Conservation (phyloP, 92 coral and sea anemone species). For the Actinostola sp. region DNA sequence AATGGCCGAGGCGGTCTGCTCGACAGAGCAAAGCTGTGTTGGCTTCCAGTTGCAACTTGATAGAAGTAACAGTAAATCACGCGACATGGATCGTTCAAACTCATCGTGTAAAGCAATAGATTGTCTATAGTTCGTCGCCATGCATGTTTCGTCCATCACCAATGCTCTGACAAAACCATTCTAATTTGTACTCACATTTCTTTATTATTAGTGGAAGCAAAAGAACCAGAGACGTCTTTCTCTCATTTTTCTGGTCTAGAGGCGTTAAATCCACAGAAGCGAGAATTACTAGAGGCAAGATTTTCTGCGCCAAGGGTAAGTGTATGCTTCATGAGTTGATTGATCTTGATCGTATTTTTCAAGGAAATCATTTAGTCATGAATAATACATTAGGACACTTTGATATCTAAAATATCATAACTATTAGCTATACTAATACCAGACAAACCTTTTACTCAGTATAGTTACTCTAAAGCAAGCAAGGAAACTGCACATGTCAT, state of each 20-base stretch:
- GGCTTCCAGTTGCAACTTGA: conserved; percentile 80
- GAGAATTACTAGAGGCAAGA: conserved; percentile 90
- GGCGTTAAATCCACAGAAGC: conserved; percentile 90
- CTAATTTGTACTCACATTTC: not conserved
- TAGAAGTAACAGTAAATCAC: conserved; percentile 65
- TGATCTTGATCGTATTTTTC: not conserved
- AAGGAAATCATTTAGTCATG: not conserved
- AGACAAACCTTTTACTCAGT: no score
- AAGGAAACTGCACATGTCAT: no score
- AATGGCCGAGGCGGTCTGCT: conserved; percentile 76
- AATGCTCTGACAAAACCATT: no score
- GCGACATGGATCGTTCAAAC: conserved; percentile 45
- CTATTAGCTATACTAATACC: not conserved
- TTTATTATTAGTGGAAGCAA: conserved; percentile 43
- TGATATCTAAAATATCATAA: not conserved
- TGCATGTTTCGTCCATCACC: no score
- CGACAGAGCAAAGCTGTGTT: conserved; percentile 51
- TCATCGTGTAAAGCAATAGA: conserved; percentile 34
- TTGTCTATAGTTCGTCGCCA: not conserved
- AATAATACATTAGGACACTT: not conserved
- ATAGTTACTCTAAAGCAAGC: no score
- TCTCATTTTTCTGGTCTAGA: conserved; percentile 87
- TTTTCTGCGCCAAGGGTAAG: conserved; percentile 81
- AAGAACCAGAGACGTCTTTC: conserved; percentile 37
- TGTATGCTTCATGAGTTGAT: not conserved